Conservation (phyloP, 2,797 vertebrate species). For the Hyperoplus lanceolatus region DNA sequence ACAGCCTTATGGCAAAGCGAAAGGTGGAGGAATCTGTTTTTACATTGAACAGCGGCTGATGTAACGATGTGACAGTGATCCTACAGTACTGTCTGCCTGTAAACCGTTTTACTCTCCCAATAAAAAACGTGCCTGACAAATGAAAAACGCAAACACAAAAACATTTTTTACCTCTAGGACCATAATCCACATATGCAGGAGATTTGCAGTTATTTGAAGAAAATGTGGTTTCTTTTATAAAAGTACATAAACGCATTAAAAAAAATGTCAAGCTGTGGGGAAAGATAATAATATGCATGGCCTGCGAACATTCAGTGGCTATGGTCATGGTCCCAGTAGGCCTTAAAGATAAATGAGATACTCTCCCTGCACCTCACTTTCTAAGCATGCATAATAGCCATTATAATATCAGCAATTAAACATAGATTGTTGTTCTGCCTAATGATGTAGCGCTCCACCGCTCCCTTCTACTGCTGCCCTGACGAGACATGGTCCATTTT, state of each 20-base stretch:
- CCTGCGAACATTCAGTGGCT: conserved; percentile 61
- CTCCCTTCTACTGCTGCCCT: conserved; percentile 82
- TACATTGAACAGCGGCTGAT: too few species aligned
- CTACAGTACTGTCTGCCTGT: too few species aligned
- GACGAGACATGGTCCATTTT: conserved; percentile 86
- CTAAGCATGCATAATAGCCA: conserved; percentile 86
- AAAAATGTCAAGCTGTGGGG: conserved; percentile 23
- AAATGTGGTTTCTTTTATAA: conserved; percentile 30
- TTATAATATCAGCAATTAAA: conserved; percentile 89
- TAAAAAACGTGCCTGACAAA: too few species aligned
- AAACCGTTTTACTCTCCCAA: too few species aligned
- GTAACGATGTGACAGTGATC: too few species aligned
- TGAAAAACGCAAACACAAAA: not conserved
- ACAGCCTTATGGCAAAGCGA: too few species aligned
- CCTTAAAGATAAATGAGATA: conserved; percentile 84
- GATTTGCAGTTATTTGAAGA: not conserved
- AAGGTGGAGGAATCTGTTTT: too few species aligned
- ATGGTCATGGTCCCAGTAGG: conserved; percentile 76
- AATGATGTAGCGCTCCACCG: conserved; percentile 82
- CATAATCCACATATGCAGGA: conserved; percentile 7
- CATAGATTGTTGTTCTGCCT: conserved; percentile 80
- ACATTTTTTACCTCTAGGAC: conserved; percentile 12
- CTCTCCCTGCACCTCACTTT: conserved; percentile 78
- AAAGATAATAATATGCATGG: conserved; percentile 57
- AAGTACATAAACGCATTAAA: conserved; percentile 48